Evolutionary conservation across 1,140 invertebrate genomes (phyloP).

Genomic region (Ceratina australensis): DNA sequence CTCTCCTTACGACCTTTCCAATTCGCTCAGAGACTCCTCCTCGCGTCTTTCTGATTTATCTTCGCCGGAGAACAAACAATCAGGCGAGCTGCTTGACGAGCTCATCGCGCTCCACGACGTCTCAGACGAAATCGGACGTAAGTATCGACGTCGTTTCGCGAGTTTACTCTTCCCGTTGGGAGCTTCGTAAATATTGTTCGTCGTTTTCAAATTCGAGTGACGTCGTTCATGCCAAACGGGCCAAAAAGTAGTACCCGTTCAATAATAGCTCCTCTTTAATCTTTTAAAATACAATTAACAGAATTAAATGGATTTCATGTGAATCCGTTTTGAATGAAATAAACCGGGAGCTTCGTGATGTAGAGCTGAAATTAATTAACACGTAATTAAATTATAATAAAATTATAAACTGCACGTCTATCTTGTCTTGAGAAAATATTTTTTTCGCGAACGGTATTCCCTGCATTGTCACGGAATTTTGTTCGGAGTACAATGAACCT

Average conservation of each 20-base stretch:
- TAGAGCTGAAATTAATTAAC: too few species aligned
- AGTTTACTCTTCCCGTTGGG: constrained; percentile 43
- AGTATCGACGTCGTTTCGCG: constrained; percentile 53
- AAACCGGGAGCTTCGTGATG: too few species aligned
- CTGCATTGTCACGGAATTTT: neutral
- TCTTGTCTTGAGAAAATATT: too few species aligned
- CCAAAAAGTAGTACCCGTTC: constrained; percentile 11
- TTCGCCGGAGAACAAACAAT: constrained; percentile 51
- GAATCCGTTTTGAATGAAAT: too few species aligned
- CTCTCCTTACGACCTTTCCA: neutral
- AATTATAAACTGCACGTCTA: too few species aligned
- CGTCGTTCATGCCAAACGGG: neutral
- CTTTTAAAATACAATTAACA: too few species aligned
- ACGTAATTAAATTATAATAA: too few species aligned
- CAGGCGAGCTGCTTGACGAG: constrained; percentile 41
- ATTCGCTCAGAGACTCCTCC: neutral
- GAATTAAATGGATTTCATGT: too few species aligned
- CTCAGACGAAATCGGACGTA: constrained; percentile 48
- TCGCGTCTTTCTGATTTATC: constrained; percentile 23
- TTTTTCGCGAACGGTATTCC: neutral
- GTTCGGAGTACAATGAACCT: neutral
- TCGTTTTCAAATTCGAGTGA: constrained; percentile 21
- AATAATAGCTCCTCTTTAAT: too few species aligned
- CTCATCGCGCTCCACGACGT: constrained; percentile 35
- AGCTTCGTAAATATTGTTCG: constrained; percentile 49